These are phyloP conservation scores for Ganaspis sp. DNA, from an alignment of 1,140 invertebrate species.

Conservation along the genomic window DNA sequence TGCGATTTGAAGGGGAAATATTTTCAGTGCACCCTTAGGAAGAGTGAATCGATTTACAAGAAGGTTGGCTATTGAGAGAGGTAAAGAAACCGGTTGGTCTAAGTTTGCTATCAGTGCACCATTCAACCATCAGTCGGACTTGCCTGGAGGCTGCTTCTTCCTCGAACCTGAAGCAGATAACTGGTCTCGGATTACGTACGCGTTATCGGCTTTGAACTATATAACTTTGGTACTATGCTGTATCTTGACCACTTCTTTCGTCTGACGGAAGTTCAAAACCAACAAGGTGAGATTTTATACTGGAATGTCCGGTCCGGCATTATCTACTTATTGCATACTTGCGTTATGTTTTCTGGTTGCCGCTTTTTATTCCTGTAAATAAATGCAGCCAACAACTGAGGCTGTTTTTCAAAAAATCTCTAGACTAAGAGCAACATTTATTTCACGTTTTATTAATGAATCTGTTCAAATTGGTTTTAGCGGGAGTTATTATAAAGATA, in stretches of 20 bases:
- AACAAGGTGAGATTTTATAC: neutral
- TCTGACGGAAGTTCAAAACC: neutral
- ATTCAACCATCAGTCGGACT: slow-evolving; percentile 1
- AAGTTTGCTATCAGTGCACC: neutral
- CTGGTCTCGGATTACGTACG: neutral
- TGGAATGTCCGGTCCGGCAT: no score
- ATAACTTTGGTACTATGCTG: neutral
- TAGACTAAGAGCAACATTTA: neutral
- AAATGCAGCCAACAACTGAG: no score
- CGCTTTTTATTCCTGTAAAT: no score
- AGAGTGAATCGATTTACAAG: neutral
- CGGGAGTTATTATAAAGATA: no score
- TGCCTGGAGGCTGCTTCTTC: neutral
- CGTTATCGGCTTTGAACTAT: slow-evolving; percentile 1
- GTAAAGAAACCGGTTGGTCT: neutral
- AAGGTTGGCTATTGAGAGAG: no score
- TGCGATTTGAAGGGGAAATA: no score
- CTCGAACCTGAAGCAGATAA: neutral
- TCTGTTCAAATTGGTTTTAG: neutral
- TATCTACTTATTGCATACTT: no score
- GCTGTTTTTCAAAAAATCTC: no score
- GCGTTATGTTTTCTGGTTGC: no score
- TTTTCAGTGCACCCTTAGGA: neutral
- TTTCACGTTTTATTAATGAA: neutral
- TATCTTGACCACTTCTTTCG: neutral